phyloP scores from a whole-genome alignment of 2,797 vertebrate species.

The Rhabdomys pumilio region DNA sequence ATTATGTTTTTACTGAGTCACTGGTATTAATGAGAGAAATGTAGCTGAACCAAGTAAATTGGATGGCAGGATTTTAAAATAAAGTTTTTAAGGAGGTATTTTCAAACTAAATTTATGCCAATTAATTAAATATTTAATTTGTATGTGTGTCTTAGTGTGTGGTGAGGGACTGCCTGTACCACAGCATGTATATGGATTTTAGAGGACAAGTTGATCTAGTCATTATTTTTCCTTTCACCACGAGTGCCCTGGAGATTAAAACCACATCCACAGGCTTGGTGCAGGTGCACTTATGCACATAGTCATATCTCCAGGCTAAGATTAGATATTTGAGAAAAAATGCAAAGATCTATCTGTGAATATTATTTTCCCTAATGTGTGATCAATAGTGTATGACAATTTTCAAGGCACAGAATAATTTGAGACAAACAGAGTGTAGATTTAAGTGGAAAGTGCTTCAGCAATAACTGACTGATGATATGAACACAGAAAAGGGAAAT shows the following conservation, averaged over 20 bases:
- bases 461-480: neutral
- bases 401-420: neutral
- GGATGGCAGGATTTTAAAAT: neutral
- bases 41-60: neutral
- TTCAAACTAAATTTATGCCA: neutral
- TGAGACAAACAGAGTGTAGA: neutral
- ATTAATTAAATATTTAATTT: neutral
- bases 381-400: neutral
- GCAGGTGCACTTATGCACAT: neutral
- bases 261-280: neutral
- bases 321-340: neutral
- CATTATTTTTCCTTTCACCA: too few relatives aligned
- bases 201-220: neutral
- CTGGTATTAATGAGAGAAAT: neutral
- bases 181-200: neutral
- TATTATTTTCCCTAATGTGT: neutral
- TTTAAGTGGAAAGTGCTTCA: neutral
- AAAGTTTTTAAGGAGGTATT: neutral
- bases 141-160: neutral
- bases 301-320: neutral
- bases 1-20: neutral
- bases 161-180: neutral
- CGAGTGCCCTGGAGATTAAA: neutral
- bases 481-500: neutral
- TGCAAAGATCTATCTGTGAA: neutral